Base-by-base conservation (phyloP, 2,113 vertebrate species). In the Labeo rohita region DNA sequence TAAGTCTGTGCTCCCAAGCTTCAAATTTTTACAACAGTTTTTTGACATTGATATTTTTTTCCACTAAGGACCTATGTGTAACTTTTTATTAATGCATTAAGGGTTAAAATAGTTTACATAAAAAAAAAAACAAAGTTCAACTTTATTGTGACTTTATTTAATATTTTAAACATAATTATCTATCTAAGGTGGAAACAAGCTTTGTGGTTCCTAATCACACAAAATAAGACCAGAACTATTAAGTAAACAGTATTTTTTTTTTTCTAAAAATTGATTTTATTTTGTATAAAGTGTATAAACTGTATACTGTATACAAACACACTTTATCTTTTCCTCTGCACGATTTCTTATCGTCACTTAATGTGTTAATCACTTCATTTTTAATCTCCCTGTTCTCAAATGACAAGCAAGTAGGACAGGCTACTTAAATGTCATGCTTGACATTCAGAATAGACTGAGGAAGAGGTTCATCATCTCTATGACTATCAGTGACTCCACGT, bases 401-500 rank as follows among this genome's bases (percentile, higher is more conserved):
- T 11, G 8, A 73, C 70, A 78, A 3, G 15, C n/a, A 9, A 84
- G 16, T 15, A 61, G 52, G 59, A 65, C 1, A 28, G 45, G 12
- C 13, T 11, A 7, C 11, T 23, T 4, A 68, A 34, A 39, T 23
- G n/a, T 77, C 52, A 82, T 16, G 15, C 74, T 87, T 82, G 84
- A 83, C 49, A 83, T 85, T 87, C 68, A 79, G 73, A 80, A n/a
- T 28, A 15, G 43, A 49, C 3, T 7, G 45, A 88, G 66, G 18
- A 70, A 39, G 36, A 76, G 68, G 76, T 87, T 68, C 61, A 84
- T 87, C 84, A 63, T 61, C 28, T 73, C 84, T 16, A 39, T 63
- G 68, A 84, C 65, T 81, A 78, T 54, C 66, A 68, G 63, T 34
- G 76, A 63, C 77, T 61, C 52, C 54, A 36, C 59, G 43, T 87